These are phyloP conservation scores for Polyergus mexicanus DNA, from an alignment of 1,140 invertebrate species.

Conservation along the genomic window DNA sequence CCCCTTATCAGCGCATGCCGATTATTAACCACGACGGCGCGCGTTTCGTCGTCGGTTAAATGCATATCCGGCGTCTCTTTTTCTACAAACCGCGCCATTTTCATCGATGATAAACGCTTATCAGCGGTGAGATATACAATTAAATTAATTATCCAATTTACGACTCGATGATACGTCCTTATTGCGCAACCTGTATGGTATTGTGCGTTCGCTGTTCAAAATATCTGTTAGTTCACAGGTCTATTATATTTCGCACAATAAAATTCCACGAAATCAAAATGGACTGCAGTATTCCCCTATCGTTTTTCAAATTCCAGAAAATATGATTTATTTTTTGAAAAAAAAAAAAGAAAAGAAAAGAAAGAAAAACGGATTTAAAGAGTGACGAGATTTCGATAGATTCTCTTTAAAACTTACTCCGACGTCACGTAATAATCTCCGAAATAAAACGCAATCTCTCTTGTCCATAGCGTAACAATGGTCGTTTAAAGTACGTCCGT, in stretches of 20 bases:
- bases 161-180: conserved; percentile 6
- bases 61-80: conserved; percentile 24
- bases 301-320: not conserved
- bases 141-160: conserved; percentile 31
- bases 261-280: conserved; percentile 17
- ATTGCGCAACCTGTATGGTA: not conserved
- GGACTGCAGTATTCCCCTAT: not conserved
- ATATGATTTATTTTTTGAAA: not conserved
- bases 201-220: not conserved
- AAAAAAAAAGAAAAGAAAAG: too few species aligned
- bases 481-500: conserved; percentile 39
- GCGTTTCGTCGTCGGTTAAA: conserved; percentile 22
- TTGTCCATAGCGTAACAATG: conserved; percentile 23
- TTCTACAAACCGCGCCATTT: not conserved
- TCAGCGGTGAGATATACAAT: conserved; percentile 6
- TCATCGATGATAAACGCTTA: conserved; percentile 28
- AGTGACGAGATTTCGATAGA: not conserved
- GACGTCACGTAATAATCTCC: not conserved
- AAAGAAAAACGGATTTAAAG: not conserved
- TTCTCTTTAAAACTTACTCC: not conserved
- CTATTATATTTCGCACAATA: not conserved
- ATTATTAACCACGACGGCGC: conserved; percentile 64
- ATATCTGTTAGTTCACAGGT: not conserved
- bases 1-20: conserved; percentile 56
- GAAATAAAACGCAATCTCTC: conserved; percentile 11